Evolutionary conservation across 1,140 invertebrate species (phyloP).

Genomic region (Drosophila busckii): DNA sequence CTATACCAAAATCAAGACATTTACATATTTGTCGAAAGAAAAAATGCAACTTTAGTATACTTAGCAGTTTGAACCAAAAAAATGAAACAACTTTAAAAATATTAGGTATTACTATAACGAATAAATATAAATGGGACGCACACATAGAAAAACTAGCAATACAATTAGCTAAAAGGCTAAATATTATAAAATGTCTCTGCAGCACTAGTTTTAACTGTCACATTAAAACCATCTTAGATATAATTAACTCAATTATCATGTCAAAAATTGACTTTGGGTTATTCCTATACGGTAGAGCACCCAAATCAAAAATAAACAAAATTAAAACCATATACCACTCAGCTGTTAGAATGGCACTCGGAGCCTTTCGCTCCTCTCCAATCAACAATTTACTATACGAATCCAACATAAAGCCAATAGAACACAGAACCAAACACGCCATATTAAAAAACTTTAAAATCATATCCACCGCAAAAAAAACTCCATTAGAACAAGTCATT

Average conservation of each 20-base stretch:
- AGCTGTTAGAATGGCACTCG: no score
- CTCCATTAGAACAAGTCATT: no score
- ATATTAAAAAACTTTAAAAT: no score
- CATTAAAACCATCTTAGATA: background rate
- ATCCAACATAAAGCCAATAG: no score
- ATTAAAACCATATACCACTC: slow-evolving; percentile 6
- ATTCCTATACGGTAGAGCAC: background rate
- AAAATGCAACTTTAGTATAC: background rate
- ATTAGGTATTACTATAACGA: slow-evolving; percentile 2
- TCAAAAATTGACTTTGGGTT: slow-evolving; percentile 1
- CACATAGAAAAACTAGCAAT: slow-evolving; percentile 1
- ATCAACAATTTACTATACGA: no score
- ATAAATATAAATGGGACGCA: slow-evolving; percentile 8
- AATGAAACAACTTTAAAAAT: background rate
- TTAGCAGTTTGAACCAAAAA: background rate
- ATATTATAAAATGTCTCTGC: no score
- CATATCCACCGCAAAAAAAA: no score
- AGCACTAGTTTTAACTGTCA: no score
- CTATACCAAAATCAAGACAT: slow-evolving; percentile 4
- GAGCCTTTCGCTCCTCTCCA: no score
- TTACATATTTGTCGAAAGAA: slow-evolving; percentile 5
- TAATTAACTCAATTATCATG: slow-evolving; percentile 2
- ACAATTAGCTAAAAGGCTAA: background rate
- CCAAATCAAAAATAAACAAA: slow-evolving; percentile 7
- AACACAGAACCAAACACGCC: no score